These are phyloP conservation scores for Spinus pinus DNA, from an alignment of 2,797 vertebrate species.

Conservation along the genomic window DNA sequence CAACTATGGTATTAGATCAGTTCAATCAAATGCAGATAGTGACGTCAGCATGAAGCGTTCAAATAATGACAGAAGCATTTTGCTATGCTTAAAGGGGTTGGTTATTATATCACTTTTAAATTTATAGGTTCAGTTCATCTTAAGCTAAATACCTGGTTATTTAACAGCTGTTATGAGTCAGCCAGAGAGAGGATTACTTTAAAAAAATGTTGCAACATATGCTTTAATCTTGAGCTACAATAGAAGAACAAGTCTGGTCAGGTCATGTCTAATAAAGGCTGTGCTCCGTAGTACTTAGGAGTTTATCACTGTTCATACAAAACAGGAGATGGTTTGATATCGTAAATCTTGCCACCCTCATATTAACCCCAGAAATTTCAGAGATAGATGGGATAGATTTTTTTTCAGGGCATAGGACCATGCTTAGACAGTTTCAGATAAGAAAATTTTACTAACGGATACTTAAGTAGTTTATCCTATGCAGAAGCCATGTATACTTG, in stretches of 20 bases:
- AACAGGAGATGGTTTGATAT: conserved; percentile 30
- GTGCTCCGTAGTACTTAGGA: conserved; percentile 31
- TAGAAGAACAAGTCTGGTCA: conserved; percentile 72
- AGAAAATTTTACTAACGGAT: neutral
- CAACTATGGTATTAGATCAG: conserved; percentile 1
- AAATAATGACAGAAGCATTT: conserved; percentile 40
- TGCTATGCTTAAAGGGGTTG: conserved; percentile 18
- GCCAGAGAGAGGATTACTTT: conserved; percentile 62
- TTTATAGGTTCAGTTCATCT: conserved; percentile 67
- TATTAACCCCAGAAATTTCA: neutral
- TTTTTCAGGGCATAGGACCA: neutral
- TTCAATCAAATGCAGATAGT: conserved; percentile 36
- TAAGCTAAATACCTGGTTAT: conserved; percentile 74
- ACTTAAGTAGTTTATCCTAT: neutral
- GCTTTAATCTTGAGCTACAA: conserved; percentile 75
- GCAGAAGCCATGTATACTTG: neutral
- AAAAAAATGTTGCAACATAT: conserved; percentile 55
- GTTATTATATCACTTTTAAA: conserved; percentile 68
- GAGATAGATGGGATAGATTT: neutral
- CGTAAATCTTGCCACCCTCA: neutral
- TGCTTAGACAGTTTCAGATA: neutral
- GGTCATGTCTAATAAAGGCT: conserved; percentile 50
- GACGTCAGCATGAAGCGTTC: conserved; percentile 53
- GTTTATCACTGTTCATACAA: conserved; percentile 23
- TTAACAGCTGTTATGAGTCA: conserved; percentile 79